Base-by-base conservation (phyloP, 2,113 vertebrate species). In the Tonatia bakeri region DNA sequence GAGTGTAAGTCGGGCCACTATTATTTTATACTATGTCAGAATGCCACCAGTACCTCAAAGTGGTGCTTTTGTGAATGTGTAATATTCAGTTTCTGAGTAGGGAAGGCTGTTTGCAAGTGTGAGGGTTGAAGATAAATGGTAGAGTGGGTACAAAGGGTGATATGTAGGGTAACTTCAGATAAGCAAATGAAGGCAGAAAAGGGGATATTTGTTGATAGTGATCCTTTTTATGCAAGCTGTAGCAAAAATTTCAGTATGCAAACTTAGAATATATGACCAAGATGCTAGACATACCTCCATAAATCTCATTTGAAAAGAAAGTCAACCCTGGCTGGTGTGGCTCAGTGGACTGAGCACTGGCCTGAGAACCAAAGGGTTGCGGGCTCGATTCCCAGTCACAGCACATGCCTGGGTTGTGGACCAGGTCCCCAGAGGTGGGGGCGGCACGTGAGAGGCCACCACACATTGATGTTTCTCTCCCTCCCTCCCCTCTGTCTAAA, bases 271-370 rank as follows among this genome's bases (percentile, higher is more conserved):
- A 52, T 61, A 72, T 79, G 33, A 81, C 45, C 26, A 50, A 94
- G 22, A 65, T 11, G 26, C 28, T 93, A 67, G 26, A 61, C 54
- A 80, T 45, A 88, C 38, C 56, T 95, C 87, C 67, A 64, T 91
- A 84, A 93, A 69, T 75, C 56, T 80, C 16, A 84, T 76, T 90
- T 93, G 56, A 82, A 89, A 89, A 93, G 76, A 87, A 92, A 95
- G 86, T 50, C 14, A 77, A 3, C 56, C 56, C 22, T 3, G 22
- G 22, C 56, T 59, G 56, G 56, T 59, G 56, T 59, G 22, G 56
- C 56, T 59, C 22, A 59, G 56, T 59, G 56, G 56, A 59, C 24
- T 59, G 56, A 59, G 56, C 9, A 4, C 56, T 24, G 22, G 56
- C 56, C 20, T 59, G 56, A 24, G 56, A 59, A 59, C 56, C 56